Base-by-base conservation (phyloP, 2,797 vertebrate species). In the Paguma larvata region DNA sequence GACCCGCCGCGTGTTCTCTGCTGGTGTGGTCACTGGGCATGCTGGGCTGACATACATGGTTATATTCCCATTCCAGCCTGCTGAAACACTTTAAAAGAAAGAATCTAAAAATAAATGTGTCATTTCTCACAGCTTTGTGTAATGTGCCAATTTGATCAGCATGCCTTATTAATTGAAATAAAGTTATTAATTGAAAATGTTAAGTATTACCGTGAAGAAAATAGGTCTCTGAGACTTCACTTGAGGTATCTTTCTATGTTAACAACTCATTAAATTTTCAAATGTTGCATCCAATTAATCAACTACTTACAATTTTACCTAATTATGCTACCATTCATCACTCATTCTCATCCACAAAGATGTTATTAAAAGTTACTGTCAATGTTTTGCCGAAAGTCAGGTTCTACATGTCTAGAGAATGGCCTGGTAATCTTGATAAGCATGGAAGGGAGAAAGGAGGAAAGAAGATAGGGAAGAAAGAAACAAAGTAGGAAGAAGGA, bases 181-280 rank as follows among this genome's bases (percentile, higher is more conserved):
- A 91, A 95, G 32, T 72, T 77, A 65, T 79, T 92, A 93, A 95
- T 53, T 92, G 53, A 92, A 96, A 93, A 91, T 30, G 10, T 75
- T 80, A 27, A 70, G 25, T 86, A 75, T 85, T 73, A 84, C 63
- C 77, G 23, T 72, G 82, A 96, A 85, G 38, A 86, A 5, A 83
- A 13, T 41, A 94, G 72, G 46, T 56, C 67, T 77, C 67, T 53
- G 85, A 82, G 67, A 62, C 59, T 65, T 96, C 56, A 73, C 10
- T 65, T 70, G 77, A 87, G 30, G 48, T 91, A 75, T 46, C 27
- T 68, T 95, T 91, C 62, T 67, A 27, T 53, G 68, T 70, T 93
- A 89, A 62, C 46, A 90, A 70, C 73, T 32, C 62, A 96, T 80
- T 97, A 78, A 87, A 80, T 63, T 80, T 86, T 80, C 30, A 77